phyloP scores from a whole-genome alignment of 2,797 vertebrate genomes.

The Lepidocolaptes lacrymiger region DNA sequence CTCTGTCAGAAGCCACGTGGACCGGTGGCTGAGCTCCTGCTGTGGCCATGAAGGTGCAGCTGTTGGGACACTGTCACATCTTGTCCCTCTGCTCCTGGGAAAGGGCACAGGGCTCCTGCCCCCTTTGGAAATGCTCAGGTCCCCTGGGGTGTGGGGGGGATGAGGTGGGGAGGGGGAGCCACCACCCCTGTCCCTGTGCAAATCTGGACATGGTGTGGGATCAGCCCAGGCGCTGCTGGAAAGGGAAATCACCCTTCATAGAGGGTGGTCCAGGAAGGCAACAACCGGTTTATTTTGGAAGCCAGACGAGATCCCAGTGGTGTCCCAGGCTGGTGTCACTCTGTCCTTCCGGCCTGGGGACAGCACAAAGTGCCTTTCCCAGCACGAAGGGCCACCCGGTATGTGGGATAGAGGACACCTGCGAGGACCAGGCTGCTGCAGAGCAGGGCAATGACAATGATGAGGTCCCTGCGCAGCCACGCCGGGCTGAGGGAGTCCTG shows the following conservation, averaged over 20 bases:
- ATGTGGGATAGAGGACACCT: rapidly evolving
- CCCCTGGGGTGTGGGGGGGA: rapidly evolving
- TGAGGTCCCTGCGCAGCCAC: background rate
- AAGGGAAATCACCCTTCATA: background rate
- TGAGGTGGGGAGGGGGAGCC: rapidly evolving
- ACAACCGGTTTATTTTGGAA: background rate
- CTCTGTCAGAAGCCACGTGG: rapidly evolving
- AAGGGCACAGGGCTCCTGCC: background rate
- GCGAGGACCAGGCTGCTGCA: background rate
- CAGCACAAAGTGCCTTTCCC: background rate
- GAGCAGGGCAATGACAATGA: rapidly evolving
- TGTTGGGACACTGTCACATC: background rate
- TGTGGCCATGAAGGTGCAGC: rapidly evolving
- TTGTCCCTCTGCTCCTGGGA: background rate
- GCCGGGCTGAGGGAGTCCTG: rapidly evolving
- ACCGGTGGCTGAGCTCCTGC: rapidly evolving
- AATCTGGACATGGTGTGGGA: background rate
- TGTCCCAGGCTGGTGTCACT: background rate
- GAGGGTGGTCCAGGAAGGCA: background rate
- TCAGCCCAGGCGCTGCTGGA: background rate
- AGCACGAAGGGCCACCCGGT: rapidly evolving
- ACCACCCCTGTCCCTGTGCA: rapidly evolving
- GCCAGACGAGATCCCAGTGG: background rate
- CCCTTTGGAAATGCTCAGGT: background rate
- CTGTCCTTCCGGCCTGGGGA: background rate